Base-by-base conservation (phyloP, 2,113 vertebrate genomes). In the Mesembrinibis cayennensis region DNA sequence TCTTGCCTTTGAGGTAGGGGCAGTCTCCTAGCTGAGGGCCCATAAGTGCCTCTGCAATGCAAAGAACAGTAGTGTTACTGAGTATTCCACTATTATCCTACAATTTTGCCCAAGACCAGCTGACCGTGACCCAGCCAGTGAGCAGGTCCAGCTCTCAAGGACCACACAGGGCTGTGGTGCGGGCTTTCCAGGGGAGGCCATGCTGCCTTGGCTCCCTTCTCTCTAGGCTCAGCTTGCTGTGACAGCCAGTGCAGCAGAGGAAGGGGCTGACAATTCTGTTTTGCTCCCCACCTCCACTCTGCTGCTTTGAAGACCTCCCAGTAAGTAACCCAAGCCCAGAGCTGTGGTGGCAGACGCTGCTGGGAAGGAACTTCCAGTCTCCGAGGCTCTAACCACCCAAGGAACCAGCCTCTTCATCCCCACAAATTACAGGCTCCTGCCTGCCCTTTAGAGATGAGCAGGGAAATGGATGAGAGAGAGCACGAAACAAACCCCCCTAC, bases 381-480 rank as follows among this genome's bases (percentile, higher is more conserved):
- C 89, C 29, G 10, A 63, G 66, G 65, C 95, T 95, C 82, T 77
- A 89, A 97, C 96, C 94, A 5, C 96, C 94, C 85, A 9, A 76
- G 67, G 82, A 86, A 66, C 47, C 92, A 62, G 40, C 86, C 63
- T 78, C 90, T 97, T 34, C 72, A 34, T 97, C 96, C 95, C 96
- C 98, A 96, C 96, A 95, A 95, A 96, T 83, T 56, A 97, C 98
- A 98, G 98, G 96, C 97, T 98, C 95, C 94, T 89, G 93, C 97
- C 97, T 97, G 97, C 96, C 97, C 97, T 91, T 86, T 45, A 52
- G 50, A 13, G 50, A 85, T 52, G 40, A 91, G 84, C 76, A 82
- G 90, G 92, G 93, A 87, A 79, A 74, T 36, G 84, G 89, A 95
- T 70, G 96, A 93, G 72, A 58, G 87, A 26, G 58, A 78, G 87